Evolutionary conservation across 2,797 vertebrate genomes (phyloP), one percentile per base, ranked within the genome.

Genomic region (Arctocebus calabarensis): DNA sequence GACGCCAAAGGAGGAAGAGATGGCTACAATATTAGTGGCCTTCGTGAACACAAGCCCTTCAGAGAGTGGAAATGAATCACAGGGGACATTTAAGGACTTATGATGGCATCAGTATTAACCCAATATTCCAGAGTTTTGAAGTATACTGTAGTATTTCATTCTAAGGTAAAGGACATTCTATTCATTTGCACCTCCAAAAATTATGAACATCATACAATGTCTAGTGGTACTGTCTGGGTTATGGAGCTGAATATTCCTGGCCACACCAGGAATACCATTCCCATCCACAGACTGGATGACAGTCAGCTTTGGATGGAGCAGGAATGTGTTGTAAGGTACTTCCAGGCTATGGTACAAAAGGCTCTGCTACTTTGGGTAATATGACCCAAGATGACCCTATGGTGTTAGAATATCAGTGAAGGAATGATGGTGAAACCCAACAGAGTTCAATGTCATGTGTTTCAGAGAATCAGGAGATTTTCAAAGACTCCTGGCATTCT

Each of bases 31-130:
- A 3, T 81, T 81, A 82, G 32, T 48, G 2, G 4, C 3, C 61
- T 59, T 37, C n/a, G 59, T 74, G 37, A 25, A 84, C 52, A 61
- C 3, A 45, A 23, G n/a, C 20, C 13, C 32, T 55, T 10, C n/a
- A 61, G 37, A 79, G 9, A 1, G 19, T 45, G 19, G 25, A 81
- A 84, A 74, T 37, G 52, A 78, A 81, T 68, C 37, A 84, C 14
- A 45, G 16, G 3, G 2, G 2, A n/a, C 23, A n/a, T 64, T 9
- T 64, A 11, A 10, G 11, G 3, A 1, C 1, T 52, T 71, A 55
- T 52, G 62, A 55, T 34, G 17, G 16, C 0, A 62, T 62, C 34
- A 90, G 1, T 45, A 45, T 43, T 11, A 68, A 14, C 2, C 43
- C 73, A 13, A 55, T 1, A 40, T 1, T 90, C 19, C 45, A 74